Evolutionary conservation across 1,140 invertebrate species (phyloP).

Genomic region (Tetraneura akinire): DNA sequence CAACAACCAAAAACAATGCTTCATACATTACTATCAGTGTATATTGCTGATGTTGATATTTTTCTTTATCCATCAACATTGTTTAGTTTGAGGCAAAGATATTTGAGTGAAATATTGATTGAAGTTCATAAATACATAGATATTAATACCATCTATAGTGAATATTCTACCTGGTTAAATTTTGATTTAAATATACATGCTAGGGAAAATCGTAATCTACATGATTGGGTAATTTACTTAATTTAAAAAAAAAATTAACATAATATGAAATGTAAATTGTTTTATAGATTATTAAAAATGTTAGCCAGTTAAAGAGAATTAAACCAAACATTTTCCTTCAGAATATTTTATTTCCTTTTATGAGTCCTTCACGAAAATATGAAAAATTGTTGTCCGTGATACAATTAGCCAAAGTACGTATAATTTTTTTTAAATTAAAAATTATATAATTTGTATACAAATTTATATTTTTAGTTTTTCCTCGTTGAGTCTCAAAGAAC

Average conservation of each 20-base stretch:
- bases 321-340: background rate
- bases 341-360: background rate
- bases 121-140: background rate
- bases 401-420: background rate
- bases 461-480: conserved; percentile 2
- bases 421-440: background rate
- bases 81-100: background rate
- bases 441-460: background rate
- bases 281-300: background rate
- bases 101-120: background rate
- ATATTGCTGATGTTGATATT: background rate
- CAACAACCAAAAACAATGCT: conserved; percentile 32
- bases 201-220: background rate
- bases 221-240: background rate
- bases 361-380: background rate
- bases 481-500: background rate
- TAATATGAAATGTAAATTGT: background rate
- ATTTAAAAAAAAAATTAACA: background rate
- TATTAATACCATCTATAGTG: background rate
- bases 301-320: background rate
- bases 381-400: background rate
- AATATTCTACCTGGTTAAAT: conserved; percentile 1
- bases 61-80: background rate
- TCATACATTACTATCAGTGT: conserved; percentile 19
- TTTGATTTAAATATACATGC: background rate